phyloP scores from a whole-genome alignment of 2,888 invertebrate genomes.

The Hetaerina titia region DNA sequence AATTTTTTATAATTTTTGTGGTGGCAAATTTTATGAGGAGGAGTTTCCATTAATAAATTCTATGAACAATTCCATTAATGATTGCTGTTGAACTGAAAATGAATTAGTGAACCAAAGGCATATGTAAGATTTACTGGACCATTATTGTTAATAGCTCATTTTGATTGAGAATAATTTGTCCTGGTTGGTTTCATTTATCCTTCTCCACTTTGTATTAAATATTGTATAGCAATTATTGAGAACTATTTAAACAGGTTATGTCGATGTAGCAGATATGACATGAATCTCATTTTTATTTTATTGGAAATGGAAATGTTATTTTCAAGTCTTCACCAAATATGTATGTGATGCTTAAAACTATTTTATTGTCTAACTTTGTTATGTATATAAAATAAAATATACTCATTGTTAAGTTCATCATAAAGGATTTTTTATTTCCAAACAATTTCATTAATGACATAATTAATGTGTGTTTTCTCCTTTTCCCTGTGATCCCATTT shows the following conservation, averaged over 20 bases:
- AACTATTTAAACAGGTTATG: not conserved
- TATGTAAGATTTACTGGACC: not conserved
- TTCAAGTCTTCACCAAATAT: slow-evolving; percentile 49
- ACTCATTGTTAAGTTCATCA: slow-evolving; percentile 50
- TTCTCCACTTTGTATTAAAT: slow-evolving; percentile 15
- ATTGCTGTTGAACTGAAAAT: not conserved
- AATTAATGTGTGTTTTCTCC: too few relatives aligned
- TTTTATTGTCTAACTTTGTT: slow-evolving; percentile 53
- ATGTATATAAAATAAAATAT: slow-evolving; percentile 62
- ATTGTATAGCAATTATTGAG: slow-evolving; percentile 17
- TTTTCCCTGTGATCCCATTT: too few relatives aligned
- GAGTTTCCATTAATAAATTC: not conserved
- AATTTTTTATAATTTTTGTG: not conserved
- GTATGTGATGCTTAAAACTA: slow-evolving; percentile 54
- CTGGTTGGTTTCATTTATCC: not conserved
- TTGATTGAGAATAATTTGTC: not conserved
- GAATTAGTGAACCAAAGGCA: slow-evolving; percentile 14
- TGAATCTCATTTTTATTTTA: slow-evolving; percentile 45
- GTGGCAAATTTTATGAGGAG: not conserved
- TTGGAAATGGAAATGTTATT: slow-evolving; percentile 46
- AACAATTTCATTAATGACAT: not conserved
- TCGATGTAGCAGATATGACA: not conserved
- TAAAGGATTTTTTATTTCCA: not conserved
- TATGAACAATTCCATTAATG: not conserved
- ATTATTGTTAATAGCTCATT: not conserved